These are phyloP conservation scores for Geotrupes spiniger DNA, from an alignment of 2,888 invertebrate species.

Conservation along the genomic window DNA sequence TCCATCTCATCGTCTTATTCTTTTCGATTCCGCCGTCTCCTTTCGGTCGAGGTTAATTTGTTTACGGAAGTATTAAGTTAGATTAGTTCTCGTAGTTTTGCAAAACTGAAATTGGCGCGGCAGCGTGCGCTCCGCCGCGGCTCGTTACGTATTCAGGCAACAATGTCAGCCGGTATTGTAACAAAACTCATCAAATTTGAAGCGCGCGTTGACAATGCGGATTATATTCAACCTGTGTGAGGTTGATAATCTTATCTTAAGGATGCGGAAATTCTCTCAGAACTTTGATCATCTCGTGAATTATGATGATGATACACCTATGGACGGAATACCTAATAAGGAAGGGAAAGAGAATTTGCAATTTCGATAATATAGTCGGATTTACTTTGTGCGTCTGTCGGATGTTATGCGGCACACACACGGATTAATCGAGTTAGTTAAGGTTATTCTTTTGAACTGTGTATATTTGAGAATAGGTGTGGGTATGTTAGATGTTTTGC, in stretches of 20 bases:
- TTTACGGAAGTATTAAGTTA: slow-evolving; percentile 22
- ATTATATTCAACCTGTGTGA: slow-evolving; percentile 47
- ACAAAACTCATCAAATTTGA: slow-evolving; percentile 52
- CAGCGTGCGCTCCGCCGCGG: slow-evolving; percentile 9
- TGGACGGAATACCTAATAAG: slow-evolving; percentile 13
- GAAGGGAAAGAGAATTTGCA: slow-evolving; percentile 7
- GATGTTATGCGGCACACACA: too few relatives aligned
- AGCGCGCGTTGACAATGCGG: slow-evolving; percentile 50
- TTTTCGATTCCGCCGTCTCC: slow-evolving; percentile 12
- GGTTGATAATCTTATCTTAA: slow-evolving; percentile 51
- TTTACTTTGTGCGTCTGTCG: too few relatives aligned
- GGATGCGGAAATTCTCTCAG: slow-evolving; percentile 47
- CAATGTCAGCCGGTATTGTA: slow-evolving; percentile 45
- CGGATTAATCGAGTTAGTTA: too few relatives aligned
- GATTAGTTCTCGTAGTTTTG: slow-evolving; percentile 22
- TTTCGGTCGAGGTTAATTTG: slow-evolving; percentile 20
- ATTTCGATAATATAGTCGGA: neutral
- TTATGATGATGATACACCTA: slow-evolving; percentile 47
- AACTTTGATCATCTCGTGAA: slow-evolving; percentile 52
- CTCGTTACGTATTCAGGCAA: slow-evolving; percentile 45
- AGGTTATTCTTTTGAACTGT: too few relatives aligned
- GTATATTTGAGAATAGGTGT: too few relatives aligned
- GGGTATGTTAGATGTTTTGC: too few relatives aligned
- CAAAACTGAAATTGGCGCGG: slow-evolving; percentile 17
- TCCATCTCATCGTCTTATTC: neutral